Base-by-base conservation (phyloP, 2,113 vertebrate species). In the Cyanocitta stelleri region DNA sequence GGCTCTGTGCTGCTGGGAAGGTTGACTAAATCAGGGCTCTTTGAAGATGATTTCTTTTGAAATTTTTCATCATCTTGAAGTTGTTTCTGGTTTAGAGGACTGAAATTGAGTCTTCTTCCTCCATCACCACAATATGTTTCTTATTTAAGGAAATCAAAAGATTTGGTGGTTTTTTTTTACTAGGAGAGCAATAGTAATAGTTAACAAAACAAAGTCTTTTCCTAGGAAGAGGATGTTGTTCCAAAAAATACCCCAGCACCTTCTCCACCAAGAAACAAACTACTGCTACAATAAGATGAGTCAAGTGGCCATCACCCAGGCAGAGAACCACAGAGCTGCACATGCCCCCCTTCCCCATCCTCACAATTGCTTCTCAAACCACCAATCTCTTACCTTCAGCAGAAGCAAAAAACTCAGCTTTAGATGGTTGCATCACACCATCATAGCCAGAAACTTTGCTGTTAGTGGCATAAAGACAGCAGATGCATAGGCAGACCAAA, bases 241-340 rank as follows among this genome's bases (percentile, higher is more conserved):
- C 5, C 2, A 22, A 66, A 54, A 46, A 44, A 41, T 2, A 0
- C 6, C n/a, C 16, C 21, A 41, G 22, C 3, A 64, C 4, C 16
- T 37, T 30, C 30, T 78, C 26, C 44, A 68, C 61, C 30, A 75
- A 54, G 30, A 78, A 82, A 58, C 22, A 68, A 78, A 32, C 22
- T 37, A 14, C 29, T 44, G 17, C 39, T 43, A 24, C 51, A 54
- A 16, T 35, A 27, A 63, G 48, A 77, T 52, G 11, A 35, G 8
- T n/a, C 29, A 13, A 41, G 59, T 22, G 20, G 43, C n/a, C 9
- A 1, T n/a, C 5, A 2, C 32, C 0, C 2, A 64, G 15, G 39
- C 54, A 58, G 15, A 54, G n/a, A 74, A 73, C 32, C 13, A 73
- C 49, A 66, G 51, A 88, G 5, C 16, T 61, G 13, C 44, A 35